Percentiles rank a stretch among this genome's conserved stretches.
phyloP scores from a whole-genome alignment of 2,888 invertebrate species.

The Raillietiella orientalis region DNA sequence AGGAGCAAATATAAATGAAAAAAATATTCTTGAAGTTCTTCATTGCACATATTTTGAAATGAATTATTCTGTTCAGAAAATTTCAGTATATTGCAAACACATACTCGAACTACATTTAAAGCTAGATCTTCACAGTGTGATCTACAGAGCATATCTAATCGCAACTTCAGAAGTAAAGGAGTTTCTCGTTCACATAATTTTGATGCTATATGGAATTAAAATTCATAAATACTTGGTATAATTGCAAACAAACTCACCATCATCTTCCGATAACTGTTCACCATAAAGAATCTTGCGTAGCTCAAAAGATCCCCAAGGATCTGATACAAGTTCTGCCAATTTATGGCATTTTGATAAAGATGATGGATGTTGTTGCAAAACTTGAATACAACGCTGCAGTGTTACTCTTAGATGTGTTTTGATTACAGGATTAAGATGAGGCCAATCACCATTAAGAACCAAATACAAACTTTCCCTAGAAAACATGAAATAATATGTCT shows the following conservation, averaged over 20 bases:
- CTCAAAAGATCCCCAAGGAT: constrained; percentile 17
- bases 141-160: constrained; percentile 24
- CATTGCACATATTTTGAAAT: constrained; percentile 6
- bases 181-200: constrained; percentile 26
- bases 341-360: too few relatives aligned
- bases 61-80: too few relatives aligned
- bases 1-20: constrained; percentile 24
- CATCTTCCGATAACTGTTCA: constrained; percentile 14
- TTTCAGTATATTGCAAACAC: too few relatives aligned
- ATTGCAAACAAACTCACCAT: constrained; percentile 11
- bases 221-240: constrained; percentile 1
- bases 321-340: constrained; percentile 20
- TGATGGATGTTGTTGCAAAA: too few relatives aligned
- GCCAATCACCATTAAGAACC: constrained; percentile 22
- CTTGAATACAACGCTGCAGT: constrained; percentile 16
- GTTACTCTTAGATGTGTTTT: constrained; percentile 16
- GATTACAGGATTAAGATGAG: constrained; percentile 15
- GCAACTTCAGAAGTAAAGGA: constrained; percentile 21
- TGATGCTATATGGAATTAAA: constrained; percentile 13
- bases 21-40: constrained; percentile 19
- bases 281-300: constrained; percentile 15
- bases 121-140: constrained; percentile 26
- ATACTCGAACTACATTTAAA: constrained; percentile 20
- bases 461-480: constrained; percentile 12
- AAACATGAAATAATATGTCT: too few relatives aligned